Conservation (phyloP, 2,797 vertebrate genomes). For the Siniperca scherzeri region DNA sequence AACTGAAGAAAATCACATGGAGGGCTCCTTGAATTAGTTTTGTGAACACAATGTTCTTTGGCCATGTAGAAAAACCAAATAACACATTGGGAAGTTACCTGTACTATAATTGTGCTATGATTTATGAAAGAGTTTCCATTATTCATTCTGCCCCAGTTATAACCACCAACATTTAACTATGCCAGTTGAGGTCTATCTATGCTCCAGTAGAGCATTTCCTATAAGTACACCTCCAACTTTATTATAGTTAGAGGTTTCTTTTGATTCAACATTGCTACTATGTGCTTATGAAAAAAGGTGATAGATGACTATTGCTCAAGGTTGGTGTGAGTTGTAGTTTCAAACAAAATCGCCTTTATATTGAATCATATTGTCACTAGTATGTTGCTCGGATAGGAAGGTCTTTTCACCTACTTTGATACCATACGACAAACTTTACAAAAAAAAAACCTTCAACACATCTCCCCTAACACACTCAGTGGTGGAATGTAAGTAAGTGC, state of each 20-base stretch:
- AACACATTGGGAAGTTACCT: conserved; percentile 32
- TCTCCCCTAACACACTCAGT: not conserved
- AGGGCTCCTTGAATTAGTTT: not conserved
- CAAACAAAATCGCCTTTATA: not conserved
- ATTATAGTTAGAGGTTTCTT: not conserved
- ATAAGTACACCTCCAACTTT: conserved; percentile 15
- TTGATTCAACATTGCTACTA: conserved; percentile 9
- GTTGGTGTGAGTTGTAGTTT: conserved; percentile 25
- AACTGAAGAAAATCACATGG: not conserved
- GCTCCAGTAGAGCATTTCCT: not conserved
- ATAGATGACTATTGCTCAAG: conserved; percentile 35
- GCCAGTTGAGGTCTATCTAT: not conserved
- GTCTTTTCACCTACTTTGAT: not conserved
- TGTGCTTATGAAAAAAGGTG: not conserved
- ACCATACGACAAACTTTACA: not conserved
- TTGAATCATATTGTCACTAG: not conserved
- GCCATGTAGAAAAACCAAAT: not conserved
- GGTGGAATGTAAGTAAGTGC: no score
- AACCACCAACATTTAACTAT: conserved; percentile 15
- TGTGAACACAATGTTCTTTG: not conserved
- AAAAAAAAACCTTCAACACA: not conserved
- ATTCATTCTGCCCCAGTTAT: conserved; percentile 1
- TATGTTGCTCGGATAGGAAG: conserved; percentile 7
- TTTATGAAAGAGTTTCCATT: conserved; percentile 44
- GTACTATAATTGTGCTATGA: not conserved